phyloP scores from a whole-genome alignment of 2,888 invertebrate species.

The Zele albiditarsus region DNA sequence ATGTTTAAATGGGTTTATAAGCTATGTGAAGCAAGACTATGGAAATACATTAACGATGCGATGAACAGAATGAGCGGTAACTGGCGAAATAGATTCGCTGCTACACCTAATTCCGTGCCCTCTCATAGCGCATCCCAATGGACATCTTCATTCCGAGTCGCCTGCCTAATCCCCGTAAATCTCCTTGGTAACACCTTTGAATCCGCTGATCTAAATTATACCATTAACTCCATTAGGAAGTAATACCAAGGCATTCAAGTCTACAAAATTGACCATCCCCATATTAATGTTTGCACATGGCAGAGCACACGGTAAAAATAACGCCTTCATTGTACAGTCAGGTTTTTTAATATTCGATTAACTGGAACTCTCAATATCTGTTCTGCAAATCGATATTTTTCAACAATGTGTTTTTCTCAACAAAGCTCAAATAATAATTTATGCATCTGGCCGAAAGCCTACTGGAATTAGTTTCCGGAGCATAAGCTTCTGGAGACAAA shows the following conservation, averaged over 20 bases:
- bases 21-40: slow-evolving; percentile 54
- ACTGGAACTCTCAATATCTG: no score
- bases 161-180: slow-evolving; percentile 26
- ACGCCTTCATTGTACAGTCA: no score
- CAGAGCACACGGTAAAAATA: no score
- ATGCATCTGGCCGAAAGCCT: no score
- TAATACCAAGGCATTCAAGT: neutral
- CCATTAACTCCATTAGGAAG: neutral
- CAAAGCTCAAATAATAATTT: no score
- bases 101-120: neutral
- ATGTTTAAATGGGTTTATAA: slow-evolving; percentile 60
- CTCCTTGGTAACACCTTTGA: slow-evolving; percentile 24
- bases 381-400: no score
- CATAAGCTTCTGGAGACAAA: no score
- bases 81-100: slow-evolving; percentile 12
- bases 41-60: slow-evolving; percentile 56
- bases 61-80: slow-evolving; percentile 46
- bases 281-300: no score
- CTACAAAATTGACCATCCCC: neutral
- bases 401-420: no score
- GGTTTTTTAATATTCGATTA: no score
- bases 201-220: neutral
- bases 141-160: slow-evolving; percentile 13
- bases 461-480: no score
- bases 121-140: slow-evolving; percentile 3